Percentiles rank a stretch among this genome's conserved stretches.
phyloP scores from a whole-genome alignment of 2,888 invertebrate species.

The Thalpophila matura region DNA sequence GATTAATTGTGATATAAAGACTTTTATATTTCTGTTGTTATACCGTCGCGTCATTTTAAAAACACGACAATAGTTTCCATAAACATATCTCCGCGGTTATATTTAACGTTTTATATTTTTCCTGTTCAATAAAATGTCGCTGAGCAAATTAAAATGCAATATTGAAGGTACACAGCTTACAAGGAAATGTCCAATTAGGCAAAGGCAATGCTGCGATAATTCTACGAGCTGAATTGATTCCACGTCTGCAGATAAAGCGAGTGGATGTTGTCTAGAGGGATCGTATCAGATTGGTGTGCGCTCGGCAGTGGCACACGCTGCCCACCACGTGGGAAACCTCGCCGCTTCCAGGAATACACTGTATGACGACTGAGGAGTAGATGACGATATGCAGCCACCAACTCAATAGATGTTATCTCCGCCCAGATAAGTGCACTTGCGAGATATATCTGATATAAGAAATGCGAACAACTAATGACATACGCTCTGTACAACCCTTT shows the following conservation, averaged over 20 bases:
- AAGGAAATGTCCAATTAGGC: slow-evolving; percentile 87
- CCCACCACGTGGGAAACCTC: slow-evolving; percentile 81
- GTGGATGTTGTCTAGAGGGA: slow-evolving; percentile 84
- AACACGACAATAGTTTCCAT: slow-evolving; percentile 77
- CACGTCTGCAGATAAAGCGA: slow-evolving; percentile 84
- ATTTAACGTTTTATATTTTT: slow-evolving; percentile 55
- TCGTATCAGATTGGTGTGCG: slow-evolving; percentile 87
- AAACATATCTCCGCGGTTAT: slow-evolving; percentile 66
- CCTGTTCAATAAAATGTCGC: slow-evolving; percentile 47
- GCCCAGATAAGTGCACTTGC: slow-evolving; percentile 42
- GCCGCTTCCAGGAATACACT: slow-evolving; percentile 54
- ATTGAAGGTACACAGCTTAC: slow-evolving; percentile 64
- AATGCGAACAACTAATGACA: slow-evolving; percentile 53
- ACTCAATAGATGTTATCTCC: slow-evolving; percentile 45
- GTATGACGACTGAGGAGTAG: slow-evolving; percentile 49
- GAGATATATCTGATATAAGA: slow-evolving; percentile 36
- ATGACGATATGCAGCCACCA: slow-evolving; percentile 38
- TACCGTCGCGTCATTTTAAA: slow-evolving; percentile 82
- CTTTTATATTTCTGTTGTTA: slow-evolving; percentile 87
- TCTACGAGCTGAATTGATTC: slow-evolving; percentile 87
- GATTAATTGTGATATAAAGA: slow-evolving; percentile 89
- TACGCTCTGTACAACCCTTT: slow-evolving; percentile 27
- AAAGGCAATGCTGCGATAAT: slow-evolving; percentile 86
- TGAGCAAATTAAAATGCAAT: slow-evolving; percentile 59
- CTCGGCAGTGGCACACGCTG: slow-evolving; percentile 78